A percentile compares a stretch with the other conserved stretches of the same genome.
phyloP scores from a whole-genome alignment of 2,797 vertebrate species.

The Phoeniculus purpureus region DNA sequence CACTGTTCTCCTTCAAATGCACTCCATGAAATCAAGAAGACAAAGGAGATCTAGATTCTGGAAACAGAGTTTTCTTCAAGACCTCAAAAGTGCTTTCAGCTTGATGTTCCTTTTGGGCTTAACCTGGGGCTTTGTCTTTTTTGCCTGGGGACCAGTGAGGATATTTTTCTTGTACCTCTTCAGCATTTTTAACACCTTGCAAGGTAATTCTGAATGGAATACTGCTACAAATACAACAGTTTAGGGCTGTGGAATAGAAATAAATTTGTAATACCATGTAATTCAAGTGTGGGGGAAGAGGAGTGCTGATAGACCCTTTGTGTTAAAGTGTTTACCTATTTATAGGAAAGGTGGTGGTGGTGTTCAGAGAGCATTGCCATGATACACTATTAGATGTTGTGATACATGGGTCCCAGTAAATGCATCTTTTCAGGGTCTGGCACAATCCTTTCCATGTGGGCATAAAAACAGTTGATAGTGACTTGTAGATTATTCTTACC shows the following conservation, averaged over 20 bases:
- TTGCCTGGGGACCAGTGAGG: constrained; percentile 82
- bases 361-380: neutral
- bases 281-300: neutral
- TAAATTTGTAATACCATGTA: neutral
- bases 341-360: neutral
- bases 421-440: neutral
- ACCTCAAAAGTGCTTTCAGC: constrained; percentile 83
- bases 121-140: constrained; percentile 87
- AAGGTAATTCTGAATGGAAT: constrained; percentile 79
- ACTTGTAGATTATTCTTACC: neutral
- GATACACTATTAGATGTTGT: neutral
- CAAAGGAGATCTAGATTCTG: constrained; percentile 19
- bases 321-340: neutral
- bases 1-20: constrained; percentile 86
- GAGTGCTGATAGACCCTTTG: neutral
- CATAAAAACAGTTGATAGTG: neutral
- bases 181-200: constrained; percentile 86
- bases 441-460: neutral
- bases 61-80: constrained; percentile 61
- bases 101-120: constrained; percentile 89
- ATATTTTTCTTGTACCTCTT: constrained; percentile 87
- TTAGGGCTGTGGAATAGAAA: neutral
- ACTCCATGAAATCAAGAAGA: constrained; percentile 77
- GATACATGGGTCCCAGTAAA: neutral
- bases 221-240: neutral